phyloP scores from a whole-genome alignment of 2,888 invertebrate genomes.

The Hypomecis atomaria region DNA sequence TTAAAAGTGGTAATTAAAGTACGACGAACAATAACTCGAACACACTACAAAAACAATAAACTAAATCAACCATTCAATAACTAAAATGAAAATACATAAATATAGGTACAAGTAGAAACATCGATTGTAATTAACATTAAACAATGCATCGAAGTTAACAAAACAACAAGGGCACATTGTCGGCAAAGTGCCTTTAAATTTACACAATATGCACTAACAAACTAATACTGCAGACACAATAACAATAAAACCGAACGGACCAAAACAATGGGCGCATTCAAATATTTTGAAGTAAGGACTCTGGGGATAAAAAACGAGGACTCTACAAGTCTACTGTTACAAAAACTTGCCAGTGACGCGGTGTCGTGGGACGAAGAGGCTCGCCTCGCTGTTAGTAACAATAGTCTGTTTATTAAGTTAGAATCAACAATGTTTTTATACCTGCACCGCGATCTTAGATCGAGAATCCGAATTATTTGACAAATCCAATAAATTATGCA shows the following conservation, averaged over 20 bases:
- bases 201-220: slow-evolving; percentile 55
- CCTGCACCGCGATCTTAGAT: slow-evolving; percentile 43
- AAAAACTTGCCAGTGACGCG: slow-evolving; percentile 67
- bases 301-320: slow-evolving; percentile 51
- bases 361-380: slow-evolving; percentile 58
- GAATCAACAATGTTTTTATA: slow-evolving; percentile 48
- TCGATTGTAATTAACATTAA: slow-evolving; percentile 29
- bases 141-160: slow-evolving; percentile 46
- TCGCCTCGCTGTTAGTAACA: slow-evolving; percentile 43
- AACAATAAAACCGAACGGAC: slow-evolving; percentile 50
- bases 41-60: slow-evolving; percentile 13
- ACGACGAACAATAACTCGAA: background rate
- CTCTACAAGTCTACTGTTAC: slow-evolving; percentile 48
- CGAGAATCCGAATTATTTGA: slow-evolving; percentile 49
- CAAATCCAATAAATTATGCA: slow-evolving; percentile 51
- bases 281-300: slow-evolving; percentile 68
- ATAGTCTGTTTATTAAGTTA: slow-evolving; percentile 49
- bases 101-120: slow-evolving; percentile 25
- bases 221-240: slow-evolving; percentile 54
- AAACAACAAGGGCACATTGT: slow-evolving; percentile 41
- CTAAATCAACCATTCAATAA: slow-evolving; percentile 9
- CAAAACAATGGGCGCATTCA: slow-evolving; percentile 69
- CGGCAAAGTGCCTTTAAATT: slow-evolving; percentile 46
- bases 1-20: slow-evolving; percentile 1
- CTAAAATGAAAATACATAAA: slow-evolving; percentile 19